phyloP scores from a whole-genome alignment of 1,140 invertebrate genomes.

The Melitaea cinxia region DNA sequence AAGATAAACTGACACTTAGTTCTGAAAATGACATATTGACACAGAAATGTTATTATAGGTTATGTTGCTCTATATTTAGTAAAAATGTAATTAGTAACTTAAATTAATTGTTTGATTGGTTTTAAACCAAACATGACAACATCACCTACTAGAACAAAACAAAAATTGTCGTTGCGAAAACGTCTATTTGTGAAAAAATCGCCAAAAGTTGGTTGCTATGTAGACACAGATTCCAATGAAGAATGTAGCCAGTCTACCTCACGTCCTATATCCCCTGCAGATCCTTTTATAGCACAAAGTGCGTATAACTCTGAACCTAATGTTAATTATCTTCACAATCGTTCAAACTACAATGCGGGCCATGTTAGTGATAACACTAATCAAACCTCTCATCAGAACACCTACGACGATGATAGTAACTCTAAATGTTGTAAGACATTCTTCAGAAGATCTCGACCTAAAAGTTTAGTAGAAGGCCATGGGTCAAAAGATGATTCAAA shows the following conservation, averaged over 20 bases:
- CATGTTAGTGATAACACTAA: conserved; percentile 47
- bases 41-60: conserved; percentile 59
- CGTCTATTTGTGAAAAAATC: conserved; percentile 79
- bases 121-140: conserved; percentile 74
- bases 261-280: conserved; percentile 72
- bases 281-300: conserved; percentile 74
- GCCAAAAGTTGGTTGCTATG: conserved; percentile 78
- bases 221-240: conserved; percentile 75
- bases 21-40: conserved; percentile 53
- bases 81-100: conserved; percentile 79
- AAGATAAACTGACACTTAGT: conserved; percentile 8
- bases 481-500: conserved; percentile 55
- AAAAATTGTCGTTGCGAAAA: conserved; percentile 77
- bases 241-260: conserved; percentile 68
- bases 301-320: conserved; percentile 54
- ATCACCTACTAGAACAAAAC: conserved; percentile 74
- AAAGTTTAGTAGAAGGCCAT: conserved; percentile 64
- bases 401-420: conserved; percentile 64
- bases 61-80: conserved; percentile 75
- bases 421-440: conserved; percentile 72
- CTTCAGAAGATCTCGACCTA: conserved; percentile 70
- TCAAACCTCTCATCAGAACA: conserved; percentile 43
- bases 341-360: conserved; percentile 51
- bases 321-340: conserved; percentile 46
- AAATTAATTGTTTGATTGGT: conserved; percentile 63